Conservation (phyloP, 2,888 invertebrate genomes). For the Caenorhabditis sp. region DNA sequence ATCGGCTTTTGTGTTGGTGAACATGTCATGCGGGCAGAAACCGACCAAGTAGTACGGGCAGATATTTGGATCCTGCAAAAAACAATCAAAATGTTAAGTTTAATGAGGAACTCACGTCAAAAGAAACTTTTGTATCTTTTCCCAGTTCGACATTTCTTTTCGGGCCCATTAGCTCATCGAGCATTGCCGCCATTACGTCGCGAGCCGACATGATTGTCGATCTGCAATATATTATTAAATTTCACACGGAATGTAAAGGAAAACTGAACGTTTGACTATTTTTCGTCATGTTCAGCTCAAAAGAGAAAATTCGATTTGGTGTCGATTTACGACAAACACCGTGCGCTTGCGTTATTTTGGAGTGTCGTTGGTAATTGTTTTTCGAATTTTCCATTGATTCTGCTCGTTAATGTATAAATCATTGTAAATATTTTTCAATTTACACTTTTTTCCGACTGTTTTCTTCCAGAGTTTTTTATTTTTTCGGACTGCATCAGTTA, state of each 20-base stretch:
- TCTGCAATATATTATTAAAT: not conserved
- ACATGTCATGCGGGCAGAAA: slow-evolving; percentile 98
- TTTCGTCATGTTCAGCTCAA: too few relatives aligned
- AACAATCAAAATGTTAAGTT: slow-evolving; percentile 8
- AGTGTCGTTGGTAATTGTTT: slow-evolving; percentile 9
- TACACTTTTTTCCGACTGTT: not conserved
- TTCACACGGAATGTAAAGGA: not conserved
- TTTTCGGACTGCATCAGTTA: too few relatives aligned
- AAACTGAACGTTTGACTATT: too few relatives aligned
- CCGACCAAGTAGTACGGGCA: slow-evolving; percentile 96
- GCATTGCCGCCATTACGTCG: slow-evolving; percentile 74
- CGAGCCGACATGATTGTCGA: slow-evolving; percentile 61
- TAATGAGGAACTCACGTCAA: slow-evolving; percentile 47
- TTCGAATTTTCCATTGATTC: not conserved
- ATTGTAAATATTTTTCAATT: not conserved
- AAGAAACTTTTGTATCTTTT: slow-evolving; percentile 57
- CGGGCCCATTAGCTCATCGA: slow-evolving; percentile 76
- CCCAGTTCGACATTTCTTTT: slow-evolving; percentile 70
- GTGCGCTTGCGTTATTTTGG: slow-evolving; percentile 6
- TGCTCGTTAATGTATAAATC: not conserved
- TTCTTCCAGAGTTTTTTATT: not conserved
- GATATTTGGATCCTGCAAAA: slow-evolving; percentile 84
- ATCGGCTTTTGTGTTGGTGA: slow-evolving; percentile 97
- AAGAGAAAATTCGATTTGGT: slow-evolving; percentile 11
- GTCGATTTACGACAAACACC: slow-evolving; percentile 23